These are phyloP conservation scores for Boulengeromyrus knoepffleri DNA, from an alignment of 2,113 vertebrate species.

Conservation along the genomic window DNA sequence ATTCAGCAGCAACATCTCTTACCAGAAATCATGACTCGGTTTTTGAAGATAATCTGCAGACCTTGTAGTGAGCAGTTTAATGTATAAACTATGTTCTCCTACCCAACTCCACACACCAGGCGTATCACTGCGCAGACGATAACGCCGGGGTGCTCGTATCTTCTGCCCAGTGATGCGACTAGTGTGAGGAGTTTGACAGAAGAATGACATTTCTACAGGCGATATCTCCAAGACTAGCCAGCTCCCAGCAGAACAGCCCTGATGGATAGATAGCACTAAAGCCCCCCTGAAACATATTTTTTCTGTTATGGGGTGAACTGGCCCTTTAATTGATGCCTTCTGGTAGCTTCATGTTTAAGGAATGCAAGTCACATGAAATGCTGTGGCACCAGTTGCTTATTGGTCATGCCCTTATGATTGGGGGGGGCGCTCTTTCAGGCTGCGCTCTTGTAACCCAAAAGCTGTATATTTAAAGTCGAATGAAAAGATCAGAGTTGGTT, in stretches of 20 bases:
- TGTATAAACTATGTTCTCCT: not conserved
- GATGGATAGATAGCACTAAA: too few relatives aligned
- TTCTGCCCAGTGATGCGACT: too few relatives aligned
- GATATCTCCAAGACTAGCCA: not conserved
- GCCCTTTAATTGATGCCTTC: not conserved
- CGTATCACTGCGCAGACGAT: not conserved
- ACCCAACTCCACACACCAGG: too few relatives aligned
- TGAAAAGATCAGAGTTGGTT: not conserved
- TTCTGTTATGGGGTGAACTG: not conserved
- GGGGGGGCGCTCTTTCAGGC: not conserved
- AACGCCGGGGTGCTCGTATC: not conserved
- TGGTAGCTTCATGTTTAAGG: not conserved
- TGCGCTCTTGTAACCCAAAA: not conserved
- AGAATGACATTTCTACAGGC: not conserved
- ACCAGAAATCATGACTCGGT: not conserved
- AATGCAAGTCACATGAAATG: not conserved
- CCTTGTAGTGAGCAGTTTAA: not conserved
- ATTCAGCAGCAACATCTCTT: not conserved
- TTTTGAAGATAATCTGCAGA: not conserved
- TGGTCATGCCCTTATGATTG: not conserved
- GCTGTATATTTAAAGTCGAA: not conserved
- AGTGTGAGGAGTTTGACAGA: not conserved
- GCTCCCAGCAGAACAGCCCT: not conserved
- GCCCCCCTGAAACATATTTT: not conserved
- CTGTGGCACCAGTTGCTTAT: not conserved